phyloP scores from a whole-genome alignment of 2,797 vertebrate species.

The Rallus crepitans region DNA sequence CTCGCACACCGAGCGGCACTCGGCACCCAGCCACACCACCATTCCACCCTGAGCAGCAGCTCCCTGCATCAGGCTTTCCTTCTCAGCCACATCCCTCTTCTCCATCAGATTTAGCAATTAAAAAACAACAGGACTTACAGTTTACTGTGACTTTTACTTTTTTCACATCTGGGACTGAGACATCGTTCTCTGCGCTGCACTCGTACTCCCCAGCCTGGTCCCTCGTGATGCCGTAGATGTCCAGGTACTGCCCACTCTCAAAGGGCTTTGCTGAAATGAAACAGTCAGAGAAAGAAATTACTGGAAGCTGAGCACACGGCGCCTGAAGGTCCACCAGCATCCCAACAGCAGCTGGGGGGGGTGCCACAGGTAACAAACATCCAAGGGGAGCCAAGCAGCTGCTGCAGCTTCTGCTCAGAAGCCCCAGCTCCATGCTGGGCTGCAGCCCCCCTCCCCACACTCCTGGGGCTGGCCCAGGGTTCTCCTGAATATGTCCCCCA shows the following conservation, averaged over 20 bases:
- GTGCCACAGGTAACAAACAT: background rate
- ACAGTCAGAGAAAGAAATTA: background rate
- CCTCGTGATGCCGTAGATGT: constrained; percentile 94
- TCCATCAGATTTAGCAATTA: background rate
- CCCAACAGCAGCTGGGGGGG: background rate
- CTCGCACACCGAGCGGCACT: background rate
- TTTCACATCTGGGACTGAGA: constrained; percentile 92
- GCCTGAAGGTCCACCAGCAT: background rate
- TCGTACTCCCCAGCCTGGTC: constrained; percentile 98
- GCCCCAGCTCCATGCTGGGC: background rate
- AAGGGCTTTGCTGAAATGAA: constrained; percentile 89
- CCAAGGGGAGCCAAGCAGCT: background rate
- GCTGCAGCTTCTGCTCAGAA: background rate
- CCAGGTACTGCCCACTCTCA: constrained; percentile 95
- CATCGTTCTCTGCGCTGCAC: constrained; percentile 95
- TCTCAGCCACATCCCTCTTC: background rate
- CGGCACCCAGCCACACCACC: background rate
- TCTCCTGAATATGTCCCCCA: background rate
- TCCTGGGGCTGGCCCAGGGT: background rate
- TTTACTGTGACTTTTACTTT: constrained; percentile 97
- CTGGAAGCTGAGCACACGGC: background rate
- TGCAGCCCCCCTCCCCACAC: fast-evolving
- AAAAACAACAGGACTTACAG: constrained; percentile 87
- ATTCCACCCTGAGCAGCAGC: background rate
- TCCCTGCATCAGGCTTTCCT: background rate